Base-by-base conservation (phyloP, 2,113 vertebrate species). In the Pao palembangensis region DNA sequence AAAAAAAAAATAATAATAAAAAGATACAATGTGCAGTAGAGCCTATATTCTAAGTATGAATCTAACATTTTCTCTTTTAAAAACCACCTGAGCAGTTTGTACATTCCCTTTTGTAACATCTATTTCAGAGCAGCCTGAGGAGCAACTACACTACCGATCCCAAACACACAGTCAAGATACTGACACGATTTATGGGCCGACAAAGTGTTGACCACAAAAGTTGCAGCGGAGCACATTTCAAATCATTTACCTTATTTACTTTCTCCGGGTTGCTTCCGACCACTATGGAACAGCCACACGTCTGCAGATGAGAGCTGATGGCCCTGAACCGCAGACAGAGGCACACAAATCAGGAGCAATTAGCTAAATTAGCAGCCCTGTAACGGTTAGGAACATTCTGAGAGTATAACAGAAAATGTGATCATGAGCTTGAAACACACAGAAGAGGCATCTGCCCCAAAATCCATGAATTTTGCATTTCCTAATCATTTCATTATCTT, bases 201-300 rank as follows among this genome's bases (percentile, higher is more conserved):
- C 46, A 63, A 61, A 64, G 56, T 49, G 55, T 44, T 78, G 65
- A 69, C 67, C 28, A 49, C 25, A 21, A 47, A 28, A 52, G 43
- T 16, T 55, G 51, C 65, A 58, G 61, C 51, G 64, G n/a, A 62
- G 17, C 31, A 1, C 58, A 34, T 19, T 53, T 72, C 18, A 51
- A 55, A 65, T 64, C 42, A 44, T 50, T 55, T 91, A 99, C 97
- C 94, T 98, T 99, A 82, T 99, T 99, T 58, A 98, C 92, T 93
- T 98, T 98, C 72, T 98, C 95, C 66, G 95, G 91, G 21, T 95
- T 98, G 90, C 95, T 98, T 76, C 97, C 97, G 67, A 99, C 92
- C 2, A 99, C 95, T 8, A 99, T 91, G 15, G 97, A 98, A 72
- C 96, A 98, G 84, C 97, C 97, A 57, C 97, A 99, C 7, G 97